A percentile compares a stretch with the other conserved stretches of the same genome.
Evolutionary conservation across 2,888 invertebrate genomes (phyloP).

Genomic region (Himalopsyche tibetana): DNA sequence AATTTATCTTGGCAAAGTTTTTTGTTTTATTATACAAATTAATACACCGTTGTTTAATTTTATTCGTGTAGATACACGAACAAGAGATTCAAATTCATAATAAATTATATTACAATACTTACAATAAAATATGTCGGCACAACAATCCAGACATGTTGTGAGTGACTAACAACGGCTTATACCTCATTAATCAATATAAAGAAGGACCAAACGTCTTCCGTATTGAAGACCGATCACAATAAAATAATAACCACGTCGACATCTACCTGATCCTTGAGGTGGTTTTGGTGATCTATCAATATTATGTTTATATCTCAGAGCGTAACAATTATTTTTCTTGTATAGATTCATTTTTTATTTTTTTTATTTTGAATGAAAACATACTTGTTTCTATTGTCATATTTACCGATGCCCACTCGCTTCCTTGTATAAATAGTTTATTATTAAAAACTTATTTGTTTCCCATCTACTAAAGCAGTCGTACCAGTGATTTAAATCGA

Average conservation of each 20-base stretch:
- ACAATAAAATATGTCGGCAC: background rate
- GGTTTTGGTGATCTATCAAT: background rate
- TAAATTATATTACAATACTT: background rate
- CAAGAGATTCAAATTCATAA: background rate
- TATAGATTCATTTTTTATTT: background rate
- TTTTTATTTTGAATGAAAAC: background rate
- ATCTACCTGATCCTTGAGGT: background rate
- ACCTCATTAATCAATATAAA: conserved; percentile 6
- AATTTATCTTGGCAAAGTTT: too few species aligned
- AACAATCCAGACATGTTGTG: background rate
- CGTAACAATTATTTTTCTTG: background rate
- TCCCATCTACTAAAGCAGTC: background rate
- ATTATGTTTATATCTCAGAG: background rate
- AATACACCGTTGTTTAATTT: too few species aligned
- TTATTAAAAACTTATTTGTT: background rate
- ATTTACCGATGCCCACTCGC: background rate
- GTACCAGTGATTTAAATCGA: background rate
- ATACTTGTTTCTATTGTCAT: background rate
- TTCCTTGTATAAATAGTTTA: background rate
- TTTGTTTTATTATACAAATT: too few species aligned
- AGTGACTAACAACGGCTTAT: background rate
- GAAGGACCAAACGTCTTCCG: background rate
- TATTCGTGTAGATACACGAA: background rate
- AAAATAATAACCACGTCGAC: background rate
- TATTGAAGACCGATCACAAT: background rate